Evolutionary conservation across 2,888 invertebrate species (phyloP), one percentile per base, ranked within the genome.

Genomic region (Pterostichus madidus): DNA sequence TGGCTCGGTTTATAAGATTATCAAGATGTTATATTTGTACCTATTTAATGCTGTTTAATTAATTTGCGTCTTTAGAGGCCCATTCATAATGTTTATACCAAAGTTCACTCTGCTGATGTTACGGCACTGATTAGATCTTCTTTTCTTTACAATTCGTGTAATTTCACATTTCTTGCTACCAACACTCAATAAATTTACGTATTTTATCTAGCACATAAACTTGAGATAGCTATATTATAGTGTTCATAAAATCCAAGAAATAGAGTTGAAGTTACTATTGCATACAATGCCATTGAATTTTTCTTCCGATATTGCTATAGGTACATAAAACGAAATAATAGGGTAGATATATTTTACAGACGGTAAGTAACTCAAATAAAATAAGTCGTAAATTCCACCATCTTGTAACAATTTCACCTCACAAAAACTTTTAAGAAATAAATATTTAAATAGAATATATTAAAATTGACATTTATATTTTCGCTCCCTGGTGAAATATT

Each of bases 321-420:
- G 49, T 49, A 61, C 61, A 61, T 61, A 61, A 61, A 61, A 7
- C n/a, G 31, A 61, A 61, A 61, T 32, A 61, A 61, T 61, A 32
- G 32, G 61, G 24, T 61, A 31, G 24, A 31, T 32, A 24, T 24
- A 11, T 61, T n/a, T n/a, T 61, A 32, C n/a, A 32, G 56, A 15
- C 10, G 7, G 24, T 32, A 61, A 61, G 61, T 61, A 10, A 61
- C 31, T 61, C 61, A 31, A 61, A 61, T 61, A 61, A 31, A 61
- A 61, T 31, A 13, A n/a, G n/a, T 61, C 61, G 32, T 61, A 61
- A 61, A 61, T 32, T 61, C 24, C 31, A 61, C 0, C 32, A 31
- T 7, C 2, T 11, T 32, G 61, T 32, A 32, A 11, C 31, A 11
- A n/a, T 61, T 32, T 61, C 15, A 31, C 5, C 32, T 32, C 2